phyloP scores from a whole-genome alignment of 2,113 vertebrate genomes.

The Origma solitaria region DNA sequence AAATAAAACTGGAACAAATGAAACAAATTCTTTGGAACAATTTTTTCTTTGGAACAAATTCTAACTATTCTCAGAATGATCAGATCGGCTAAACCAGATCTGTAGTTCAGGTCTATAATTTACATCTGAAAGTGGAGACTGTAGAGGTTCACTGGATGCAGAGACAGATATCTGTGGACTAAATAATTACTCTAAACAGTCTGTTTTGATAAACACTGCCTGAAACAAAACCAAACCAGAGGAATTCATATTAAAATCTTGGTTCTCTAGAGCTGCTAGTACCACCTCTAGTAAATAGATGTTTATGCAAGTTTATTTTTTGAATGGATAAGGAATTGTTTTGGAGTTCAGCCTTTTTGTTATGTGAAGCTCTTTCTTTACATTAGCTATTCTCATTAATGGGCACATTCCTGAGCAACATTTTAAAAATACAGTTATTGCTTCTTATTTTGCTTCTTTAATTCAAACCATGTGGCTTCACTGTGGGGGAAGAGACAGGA shows the following conservation, averaged over 20 bases:
- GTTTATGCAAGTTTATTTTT: background rate
- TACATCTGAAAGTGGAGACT: background rate
- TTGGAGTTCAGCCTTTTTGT: background rate
- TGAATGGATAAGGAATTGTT: background rate
- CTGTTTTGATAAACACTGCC: background rate
- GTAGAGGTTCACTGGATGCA: background rate
- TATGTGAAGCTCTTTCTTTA: background rate
- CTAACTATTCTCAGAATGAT: background rate
- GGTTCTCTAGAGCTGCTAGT: background rate
- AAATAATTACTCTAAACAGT: background rate
- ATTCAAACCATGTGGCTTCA: background rate
- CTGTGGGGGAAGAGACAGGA: background rate
- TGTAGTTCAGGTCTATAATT: background rate
- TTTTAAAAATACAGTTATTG: background rate
- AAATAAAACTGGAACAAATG: background rate
- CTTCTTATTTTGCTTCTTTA: background rate
- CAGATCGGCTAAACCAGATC: background rate
- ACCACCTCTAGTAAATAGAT: background rate
- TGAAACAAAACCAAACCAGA: background rate
- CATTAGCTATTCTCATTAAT: background rate
- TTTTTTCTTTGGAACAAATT: background rate
- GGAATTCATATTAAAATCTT: background rate
- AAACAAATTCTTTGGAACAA: background rate
- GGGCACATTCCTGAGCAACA: background rate
- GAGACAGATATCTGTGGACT: background rate